Conservation (phyloP, 2,113 vertebrate genomes). For the Bostrychus sinensis region DNA sequence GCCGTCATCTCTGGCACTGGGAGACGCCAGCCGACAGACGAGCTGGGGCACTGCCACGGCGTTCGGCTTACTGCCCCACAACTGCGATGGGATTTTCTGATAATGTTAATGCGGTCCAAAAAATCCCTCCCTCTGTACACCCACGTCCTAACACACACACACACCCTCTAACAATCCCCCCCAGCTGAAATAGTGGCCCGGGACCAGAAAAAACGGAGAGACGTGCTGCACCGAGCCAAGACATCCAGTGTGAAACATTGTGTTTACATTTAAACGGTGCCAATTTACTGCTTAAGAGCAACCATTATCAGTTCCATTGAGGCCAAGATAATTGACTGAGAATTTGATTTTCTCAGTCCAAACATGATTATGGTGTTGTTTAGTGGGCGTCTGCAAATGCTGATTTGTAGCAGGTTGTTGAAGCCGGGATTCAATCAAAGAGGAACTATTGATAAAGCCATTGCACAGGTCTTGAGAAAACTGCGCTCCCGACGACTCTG, state of each 20-base stretch:
- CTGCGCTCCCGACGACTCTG: constrained; percentile 27
- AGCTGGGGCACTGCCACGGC: constrained; percentile 42
- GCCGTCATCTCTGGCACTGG: constrained; percentile 55
- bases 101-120: constrained; percentile 71
- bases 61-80: constrained; percentile 34
- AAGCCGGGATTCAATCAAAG: constrained; percentile 65
- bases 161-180: constrained; percentile 8
- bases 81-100: constrained; percentile 71
- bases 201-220: constrained; percentile 41
- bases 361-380: constrained; percentile 71
- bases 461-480: constrained; percentile 28
- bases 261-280: constrained; percentile 72
- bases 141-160: constrained; percentile 16
- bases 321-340: constrained; percentile 73
- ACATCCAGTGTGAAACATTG: constrained; percentile 67
- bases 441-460: constrained; percentile 56
- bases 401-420: constrained; percentile 66
- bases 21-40: constrained; percentile 32
- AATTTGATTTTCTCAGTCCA: constrained; percentile 73
- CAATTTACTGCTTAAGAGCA: constrained; percentile 72
- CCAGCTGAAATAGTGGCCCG: constrained; percentile 47
- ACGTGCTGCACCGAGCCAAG: constrained; percentile 61
- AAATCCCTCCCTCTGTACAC: constrained; percentile 29
- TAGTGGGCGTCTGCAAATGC: constrained; percentile 60
- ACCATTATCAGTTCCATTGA: constrained; percentile 67